Conservation (phyloP, 1,140 invertebrate species). For the Drosophila truncata region DNA sequence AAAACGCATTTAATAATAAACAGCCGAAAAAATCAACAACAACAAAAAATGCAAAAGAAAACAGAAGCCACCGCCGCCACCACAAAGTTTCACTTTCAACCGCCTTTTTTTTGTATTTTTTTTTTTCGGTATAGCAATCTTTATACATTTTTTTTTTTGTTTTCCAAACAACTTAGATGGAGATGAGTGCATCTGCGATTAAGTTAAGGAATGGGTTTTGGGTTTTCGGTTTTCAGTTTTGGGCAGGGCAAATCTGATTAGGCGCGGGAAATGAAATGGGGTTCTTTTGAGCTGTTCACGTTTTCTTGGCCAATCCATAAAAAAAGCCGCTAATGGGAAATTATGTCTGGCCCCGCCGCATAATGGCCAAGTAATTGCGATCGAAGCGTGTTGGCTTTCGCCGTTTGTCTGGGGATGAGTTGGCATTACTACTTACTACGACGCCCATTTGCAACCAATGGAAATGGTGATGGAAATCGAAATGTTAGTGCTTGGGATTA, state of each 20-base stretch:
- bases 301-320: constrained; percentile 66
- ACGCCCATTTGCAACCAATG: not conserved
- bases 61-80: constrained; percentile 28
- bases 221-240: too few species aligned
- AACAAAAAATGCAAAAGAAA: constrained; percentile 23
- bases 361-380: constrained; percentile 46
- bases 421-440: constrained; percentile 16
- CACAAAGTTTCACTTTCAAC: constrained; percentile 76
- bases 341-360: constrained; percentile 43
- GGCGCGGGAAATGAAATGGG: constrained; percentile 3
- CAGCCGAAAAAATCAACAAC: constrained; percentile 12
- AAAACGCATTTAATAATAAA: constrained; percentile 73
- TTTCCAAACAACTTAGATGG: constrained; percentile 25
- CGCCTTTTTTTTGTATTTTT: too few species aligned
- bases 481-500: constrained; percentile 17
- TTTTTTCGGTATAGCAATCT: not conserved
- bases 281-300: constrained; percentile 36
- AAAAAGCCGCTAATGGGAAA: constrained; percentile 67
- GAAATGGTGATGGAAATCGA: constrained; percentile 25
- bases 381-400: constrained; percentile 45
- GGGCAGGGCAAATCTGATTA: constrained; percentile 42
- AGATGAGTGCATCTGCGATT: constrained; percentile 55
- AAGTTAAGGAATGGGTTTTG: constrained; percentile 27
- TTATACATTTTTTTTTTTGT: not conserved
- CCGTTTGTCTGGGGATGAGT: constrained; percentile 32